A percentile compares a stretch with the other conserved stretches of the same genome.
phyloP scores from a whole-genome alignment of 2,888 invertebrate genomes.

The Conomelus anceps region DNA sequence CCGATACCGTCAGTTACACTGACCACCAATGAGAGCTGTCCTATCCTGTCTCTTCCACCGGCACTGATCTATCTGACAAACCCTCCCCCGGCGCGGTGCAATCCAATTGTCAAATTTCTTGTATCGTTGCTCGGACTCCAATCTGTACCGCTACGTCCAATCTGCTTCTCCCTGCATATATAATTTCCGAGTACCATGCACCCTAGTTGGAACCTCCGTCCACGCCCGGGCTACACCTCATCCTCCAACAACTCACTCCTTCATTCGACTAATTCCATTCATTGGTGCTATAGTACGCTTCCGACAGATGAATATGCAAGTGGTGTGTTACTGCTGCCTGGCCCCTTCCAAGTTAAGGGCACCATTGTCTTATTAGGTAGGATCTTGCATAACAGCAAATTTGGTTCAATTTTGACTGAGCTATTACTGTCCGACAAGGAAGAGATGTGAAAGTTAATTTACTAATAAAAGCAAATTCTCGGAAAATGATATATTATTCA shows the following conservation, averaged over 20 bases:
- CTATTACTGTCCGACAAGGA: no score
- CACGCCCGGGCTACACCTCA: not conserved
- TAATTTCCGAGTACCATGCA: not conserved
- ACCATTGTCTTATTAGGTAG: not conserved
- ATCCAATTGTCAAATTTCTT: not conserved
- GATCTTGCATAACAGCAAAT: not conserved
- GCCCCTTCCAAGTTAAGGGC: not conserved
- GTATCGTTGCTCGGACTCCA: not conserved
- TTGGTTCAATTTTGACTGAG: not conserved
- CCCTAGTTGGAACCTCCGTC: not conserved
- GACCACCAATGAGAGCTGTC: not conserved
- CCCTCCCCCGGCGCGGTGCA: not conserved
- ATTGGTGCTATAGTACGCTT: not conserved
- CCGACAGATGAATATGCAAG: not conserved
- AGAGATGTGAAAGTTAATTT: no score
- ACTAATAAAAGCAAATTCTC: no score
- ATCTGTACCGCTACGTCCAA: not conserved
- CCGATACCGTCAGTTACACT: not conserved
- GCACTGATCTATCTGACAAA: not conserved
- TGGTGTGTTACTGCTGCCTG: not conserved
- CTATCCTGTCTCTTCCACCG: not conserved
- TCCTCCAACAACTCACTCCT: not conserved
- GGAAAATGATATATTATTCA: no score
- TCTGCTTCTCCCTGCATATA: not conserved
- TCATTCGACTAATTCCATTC: not conserved